Evolutionary conservation across 2,113 vertebrate species (phyloP), one percentile per base, ranked within the genome.

Genomic region (Leptobrachium leishanense): DNA sequence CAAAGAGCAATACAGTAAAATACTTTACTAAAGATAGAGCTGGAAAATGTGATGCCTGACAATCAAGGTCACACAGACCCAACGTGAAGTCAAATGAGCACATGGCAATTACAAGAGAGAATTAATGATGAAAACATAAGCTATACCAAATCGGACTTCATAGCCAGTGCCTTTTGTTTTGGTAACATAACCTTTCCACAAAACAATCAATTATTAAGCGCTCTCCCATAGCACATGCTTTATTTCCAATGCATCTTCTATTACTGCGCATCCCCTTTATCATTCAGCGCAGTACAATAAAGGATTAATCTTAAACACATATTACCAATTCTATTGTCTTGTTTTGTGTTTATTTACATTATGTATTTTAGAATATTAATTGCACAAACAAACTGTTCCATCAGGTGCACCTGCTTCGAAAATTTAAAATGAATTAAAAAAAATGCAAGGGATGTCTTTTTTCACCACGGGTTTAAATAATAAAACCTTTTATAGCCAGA

Each of bases 71-170:
- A 74, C 8, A 55, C 12, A 57, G 69, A n/a, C 63, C 39, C 50
- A 63, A 66, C 41, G 43, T 4, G 39, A 53, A 78, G 44, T 66
- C 6, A 53, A 65, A 65, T 72, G 68, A 72, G 43, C 43, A 79
- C 68, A 72, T 54, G 57, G 68, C 76, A 43, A 72, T 43, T 72
- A 70, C 59, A 79, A 79, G 44, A 57, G 57, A 53, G 20, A 72
- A 40, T 65, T 71, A 72, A 79, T 66, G 69, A 79, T 79, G 76
- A 79, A 72, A 72, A 77, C 76, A 71, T 77, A 63, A 70, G 76
- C 68, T 72, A 1, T 31, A 65, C 41, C 43, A 41, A 6, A 66
- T 65, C 59, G 69, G 62, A 65, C 76, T 79, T 31, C 59, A 77
- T 72, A 65, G 76, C 76, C 55, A 7, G 46, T 79, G 63, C 31